A percentile compares a stretch with the other conserved stretches of the same genome.
phyloP scores from a whole-genome alignment of 2,797 vertebrate species.

The Myotis daubentonii region DNA sequence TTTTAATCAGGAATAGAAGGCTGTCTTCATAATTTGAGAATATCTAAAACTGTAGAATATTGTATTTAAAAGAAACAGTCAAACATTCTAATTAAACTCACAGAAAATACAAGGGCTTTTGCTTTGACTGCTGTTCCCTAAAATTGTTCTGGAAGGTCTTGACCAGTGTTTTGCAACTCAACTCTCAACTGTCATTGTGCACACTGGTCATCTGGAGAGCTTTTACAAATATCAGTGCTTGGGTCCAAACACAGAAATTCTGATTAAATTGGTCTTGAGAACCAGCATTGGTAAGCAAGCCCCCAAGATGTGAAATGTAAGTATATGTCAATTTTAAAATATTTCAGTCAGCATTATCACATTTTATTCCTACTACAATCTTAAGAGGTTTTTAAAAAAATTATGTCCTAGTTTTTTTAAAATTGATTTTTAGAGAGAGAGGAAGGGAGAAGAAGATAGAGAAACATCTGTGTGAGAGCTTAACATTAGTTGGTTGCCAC shows the following conservation, averaged over 20 bases:
- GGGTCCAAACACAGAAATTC: neutral
- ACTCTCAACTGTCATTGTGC: neutral
- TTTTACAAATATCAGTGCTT: neutral
- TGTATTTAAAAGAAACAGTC: neutral
- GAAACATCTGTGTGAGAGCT: no score
- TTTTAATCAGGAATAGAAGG: neutral
- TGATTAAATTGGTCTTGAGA: neutral
- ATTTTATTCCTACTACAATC: neutral
- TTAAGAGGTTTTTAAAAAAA: neutral
- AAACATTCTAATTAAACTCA: neutral
- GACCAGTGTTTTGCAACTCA: neutral
- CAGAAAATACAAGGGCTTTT: neutral
- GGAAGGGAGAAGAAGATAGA: no score
- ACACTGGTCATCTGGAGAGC: neutral
- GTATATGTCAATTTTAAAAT: neutral
- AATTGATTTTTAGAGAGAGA: no score
- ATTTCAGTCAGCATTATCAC: neutral
- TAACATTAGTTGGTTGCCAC: no score
- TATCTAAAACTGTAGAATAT: neutral
- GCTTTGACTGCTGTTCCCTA: neutral
- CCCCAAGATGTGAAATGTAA: neutral
- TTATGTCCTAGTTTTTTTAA: neutral
- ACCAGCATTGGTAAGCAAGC: neutral
- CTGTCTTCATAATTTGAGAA: neutral
- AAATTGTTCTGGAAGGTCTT: neutral